Base-by-base conservation (phyloP, 2,797 vertebrate genomes). In the Serranus cabrilla region DNA sequence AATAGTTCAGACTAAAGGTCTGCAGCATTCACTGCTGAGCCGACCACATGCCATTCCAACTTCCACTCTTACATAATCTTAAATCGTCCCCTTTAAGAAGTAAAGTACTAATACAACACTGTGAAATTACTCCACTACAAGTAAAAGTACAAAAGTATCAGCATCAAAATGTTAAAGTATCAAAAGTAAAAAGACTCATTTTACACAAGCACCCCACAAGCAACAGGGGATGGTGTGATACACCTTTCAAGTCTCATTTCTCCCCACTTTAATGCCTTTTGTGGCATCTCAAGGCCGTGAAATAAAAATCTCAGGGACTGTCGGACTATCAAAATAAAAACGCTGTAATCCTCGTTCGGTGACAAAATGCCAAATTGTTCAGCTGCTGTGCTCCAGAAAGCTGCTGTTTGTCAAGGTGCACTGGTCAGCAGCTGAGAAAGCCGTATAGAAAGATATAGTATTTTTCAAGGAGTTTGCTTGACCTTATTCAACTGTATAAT, bases 21-120 rank as follows among this genome's bases (percentile, higher is more conserved):
- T 17, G 43, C 40, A 23, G 51, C 20, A 7, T 51, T 60, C 63
- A 18, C 45, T 20, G 11, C 20, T 67, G 20, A 74, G 59, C 27
- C 17, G 23, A 39, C 51, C 4, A 18, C 61, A 69, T 25, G 74
- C n/a, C 18, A 43, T 39, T 46, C 21, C 58, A 79, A 59, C 64
- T 58, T 79, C 51, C 57, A 43, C 46, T 58, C 63, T 83, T 73
- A 81, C 74, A 63, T 83, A 69, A 81, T 74, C 27, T 76, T 25
- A 70, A 77, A 85, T 69, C 37, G 62, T 52, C 7, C 17, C 18
- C 34, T 74, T 78, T 66, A 62, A 11, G 21, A 76, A 65, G 52
- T 60, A 67, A 77, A 76, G n/a, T n/a, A n/a, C n/a, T n/a, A n/a
- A n/a, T n/a, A n/a, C n/a, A n/a, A n/a, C n/a, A n/a, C n/a, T n/a